Conservation (phyloP, 2,113 vertebrate genomes). For the Ochotona princeps region DNA sequence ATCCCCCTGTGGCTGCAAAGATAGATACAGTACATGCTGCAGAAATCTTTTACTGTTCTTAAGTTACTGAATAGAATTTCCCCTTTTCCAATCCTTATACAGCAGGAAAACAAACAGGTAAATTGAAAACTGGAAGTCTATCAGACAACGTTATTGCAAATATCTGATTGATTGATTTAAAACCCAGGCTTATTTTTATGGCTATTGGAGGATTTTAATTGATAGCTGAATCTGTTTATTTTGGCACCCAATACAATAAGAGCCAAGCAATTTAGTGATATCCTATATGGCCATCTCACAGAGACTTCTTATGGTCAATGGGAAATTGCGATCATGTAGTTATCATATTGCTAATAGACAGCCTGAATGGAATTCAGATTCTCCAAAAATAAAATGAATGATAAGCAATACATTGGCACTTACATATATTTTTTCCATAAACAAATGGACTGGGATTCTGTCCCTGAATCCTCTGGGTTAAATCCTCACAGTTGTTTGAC, state of each 20-base stretch:
- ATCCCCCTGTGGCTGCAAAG: background rate
- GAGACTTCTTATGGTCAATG: background rate
- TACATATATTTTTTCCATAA: background rate
- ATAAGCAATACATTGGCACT: background rate
- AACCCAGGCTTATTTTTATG: background rate
- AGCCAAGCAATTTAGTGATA: background rate
- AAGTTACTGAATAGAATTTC: background rate
- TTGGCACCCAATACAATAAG: background rate
- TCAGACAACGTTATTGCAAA: background rate
- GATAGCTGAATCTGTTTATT: background rate
- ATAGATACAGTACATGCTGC: background rate
- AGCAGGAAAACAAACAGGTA: background rate
- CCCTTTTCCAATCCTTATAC: background rate
- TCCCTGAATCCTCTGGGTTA: background rate
- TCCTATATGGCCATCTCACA: background rate
- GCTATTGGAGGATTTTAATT: background rate
- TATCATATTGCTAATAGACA: background rate
- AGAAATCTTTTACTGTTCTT: background rate
- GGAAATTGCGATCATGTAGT: background rate
- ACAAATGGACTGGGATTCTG: background rate
- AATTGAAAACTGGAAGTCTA: background rate
- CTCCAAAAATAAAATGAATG: background rate
- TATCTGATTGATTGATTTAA: background rate
- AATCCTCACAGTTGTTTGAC: background rate
- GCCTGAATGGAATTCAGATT: background rate